Percentiles rank a stretch among this genome's conserved stretches.
Conservation (phyloP, 2,797 vertebrate species). For the Delichon dasypus region DNA sequence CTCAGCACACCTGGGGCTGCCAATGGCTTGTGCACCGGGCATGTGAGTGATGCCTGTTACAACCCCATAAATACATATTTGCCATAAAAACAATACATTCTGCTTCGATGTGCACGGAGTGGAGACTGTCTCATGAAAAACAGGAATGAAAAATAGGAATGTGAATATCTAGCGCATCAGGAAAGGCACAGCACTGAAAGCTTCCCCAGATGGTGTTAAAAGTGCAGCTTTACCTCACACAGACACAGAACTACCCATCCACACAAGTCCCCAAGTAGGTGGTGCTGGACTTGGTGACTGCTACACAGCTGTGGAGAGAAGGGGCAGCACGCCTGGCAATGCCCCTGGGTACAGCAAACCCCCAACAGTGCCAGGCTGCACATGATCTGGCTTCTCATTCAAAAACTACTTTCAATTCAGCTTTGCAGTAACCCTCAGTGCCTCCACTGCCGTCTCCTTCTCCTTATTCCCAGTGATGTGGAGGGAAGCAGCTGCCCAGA, state of each 20-base stretch:
- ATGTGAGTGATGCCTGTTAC: background rate
- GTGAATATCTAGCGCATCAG: fast-evolving
- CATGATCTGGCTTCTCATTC: background rate
- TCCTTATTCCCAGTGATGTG: background rate
- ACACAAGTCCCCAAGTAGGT: background rate
- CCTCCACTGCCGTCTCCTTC: background rate
- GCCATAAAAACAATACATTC: background rate
- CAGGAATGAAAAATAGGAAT: background rate
- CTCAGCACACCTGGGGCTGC: background rate
- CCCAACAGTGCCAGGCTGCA: background rate
- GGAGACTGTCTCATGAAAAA: background rate
- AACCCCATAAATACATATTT: background rate
- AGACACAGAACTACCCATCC: background rate
- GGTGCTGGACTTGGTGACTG: background rate
- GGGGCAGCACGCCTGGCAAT: background rate
- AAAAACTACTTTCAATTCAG: background rate
- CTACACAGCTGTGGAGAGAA: background rate
- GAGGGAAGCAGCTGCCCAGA: background rate
- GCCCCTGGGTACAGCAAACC: background rate
- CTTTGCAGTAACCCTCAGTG: background rate
- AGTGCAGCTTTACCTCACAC: background rate
- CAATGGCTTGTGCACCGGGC: background rate
- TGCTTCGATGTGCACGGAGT: background rate
- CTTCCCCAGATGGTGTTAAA: background rate
- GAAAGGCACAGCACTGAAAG: background rate